Conservation (phyloP, 2,797 vertebrate species). For the Gorsachius magnificus region DNA sequence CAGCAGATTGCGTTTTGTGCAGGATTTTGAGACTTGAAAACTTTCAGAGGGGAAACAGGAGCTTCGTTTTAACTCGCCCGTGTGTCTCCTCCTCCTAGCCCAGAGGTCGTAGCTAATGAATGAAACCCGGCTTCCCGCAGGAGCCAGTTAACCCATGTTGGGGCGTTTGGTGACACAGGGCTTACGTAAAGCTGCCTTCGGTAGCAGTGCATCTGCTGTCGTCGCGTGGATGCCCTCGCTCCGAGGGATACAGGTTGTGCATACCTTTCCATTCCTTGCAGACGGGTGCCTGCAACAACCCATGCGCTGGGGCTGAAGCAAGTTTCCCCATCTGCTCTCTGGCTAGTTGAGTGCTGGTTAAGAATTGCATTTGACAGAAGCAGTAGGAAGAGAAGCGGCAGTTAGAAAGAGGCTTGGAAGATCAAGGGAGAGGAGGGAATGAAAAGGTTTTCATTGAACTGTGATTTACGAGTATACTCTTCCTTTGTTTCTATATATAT, state of each 20-base stretch:
- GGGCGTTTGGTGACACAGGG: background rate
- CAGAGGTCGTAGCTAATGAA: constrained; percentile 41
- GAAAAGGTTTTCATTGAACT: background rate
- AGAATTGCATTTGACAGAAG: background rate
- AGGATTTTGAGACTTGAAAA: background rate
- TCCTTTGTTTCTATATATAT: background rate
- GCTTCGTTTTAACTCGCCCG: background rate
- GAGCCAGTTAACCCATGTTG: background rate
- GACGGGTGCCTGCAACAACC: background rate
- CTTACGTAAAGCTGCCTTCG: background rate
- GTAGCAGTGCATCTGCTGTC: background rate
- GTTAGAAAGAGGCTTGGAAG: background rate
- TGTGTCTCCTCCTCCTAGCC: background rate
- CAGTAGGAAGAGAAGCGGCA: background rate
- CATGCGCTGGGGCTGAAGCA: background rate
- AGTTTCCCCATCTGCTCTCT: background rate
- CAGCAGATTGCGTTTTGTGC: background rate
- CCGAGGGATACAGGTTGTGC: background rate
- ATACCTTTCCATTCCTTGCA: background rate
- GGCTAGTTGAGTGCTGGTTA: background rate
- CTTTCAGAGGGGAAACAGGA: background rate
- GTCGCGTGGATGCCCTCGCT: background rate
- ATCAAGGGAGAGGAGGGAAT: background rate
- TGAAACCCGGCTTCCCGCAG: constrained; percentile 26
- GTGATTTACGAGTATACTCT: background rate